Evolutionary conservation across 2,113 vertebrate species (phyloP), one percentile per base, ranked within the genome.

Genomic region (Albula glossodonta): DNA sequence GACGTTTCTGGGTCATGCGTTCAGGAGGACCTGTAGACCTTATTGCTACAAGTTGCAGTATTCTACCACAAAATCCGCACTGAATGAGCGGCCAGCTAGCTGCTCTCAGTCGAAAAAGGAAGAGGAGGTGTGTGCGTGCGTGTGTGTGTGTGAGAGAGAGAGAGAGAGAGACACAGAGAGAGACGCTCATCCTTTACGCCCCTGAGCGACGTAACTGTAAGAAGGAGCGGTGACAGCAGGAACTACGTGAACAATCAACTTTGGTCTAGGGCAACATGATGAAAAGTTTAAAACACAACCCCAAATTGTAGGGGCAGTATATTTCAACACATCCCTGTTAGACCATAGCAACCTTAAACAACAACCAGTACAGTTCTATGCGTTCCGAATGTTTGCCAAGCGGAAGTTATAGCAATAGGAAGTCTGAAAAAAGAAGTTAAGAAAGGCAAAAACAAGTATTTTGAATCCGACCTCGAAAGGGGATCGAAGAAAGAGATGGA

Each of bases 401-500:
- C 91, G 93, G 93, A 94, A 91, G 91, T 89, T 81, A 90, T 70
- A 88, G 85, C 88, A 89, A 79, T 51, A 90, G 90, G 91, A 92
- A 94, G 92, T 94, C 91, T 88, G 89, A 49, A 57, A 83, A 81
- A 80, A 82, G 91, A 81, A 85, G 86, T 78, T n/a, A 80, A 88
- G 90, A 86, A 83, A 86, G 87, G 80, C 80, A n/a, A 49, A 84
- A 89, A 91, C 84, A 90, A 88, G 86, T 93, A 50, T 70, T 41
- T 74, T 86, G 53, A 41, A 79, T 77, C 51, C 77, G 31, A 22
- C 50, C 87, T 79, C 49, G 48, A 63, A 84, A 85, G 77, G 80
- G 15, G 50, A 81, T 1, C 11, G 60, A 31, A 19, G 81, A 41
- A 12, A 31, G 92, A 88, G 83, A 96, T 96, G 95, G 95, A 96